Base-by-base conservation (phyloP, 2,888 invertebrate species). In the Drosophila conformis region DNA sequence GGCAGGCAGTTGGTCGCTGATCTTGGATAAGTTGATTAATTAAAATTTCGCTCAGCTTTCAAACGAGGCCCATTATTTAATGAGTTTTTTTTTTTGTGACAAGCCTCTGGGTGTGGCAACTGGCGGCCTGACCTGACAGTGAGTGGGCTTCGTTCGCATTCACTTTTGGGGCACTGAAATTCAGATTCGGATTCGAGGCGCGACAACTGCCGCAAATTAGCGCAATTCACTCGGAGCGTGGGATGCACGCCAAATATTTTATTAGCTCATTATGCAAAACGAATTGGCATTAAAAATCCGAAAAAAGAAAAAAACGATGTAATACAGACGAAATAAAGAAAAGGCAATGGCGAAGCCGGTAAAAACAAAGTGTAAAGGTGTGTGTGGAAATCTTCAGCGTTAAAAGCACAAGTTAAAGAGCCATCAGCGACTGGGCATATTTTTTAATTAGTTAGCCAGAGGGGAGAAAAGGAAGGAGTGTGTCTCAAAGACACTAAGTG, bases 191-290 rank as follows among this genome's bases (percentile, higher is more conserved):
- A 80, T 79, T 73, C 76, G 80, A 88, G 90, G 89, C 86, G 90
- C 89, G 90, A 90, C 87, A 87, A 88, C 87, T 88, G 90, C 90
- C 90, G 69, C 87, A 90, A 90, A 87, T 90, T 90, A 88, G 80
- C 88, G 86, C 71, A 82, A 76, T 76, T 76, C 77, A 71, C 73
- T 56, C 68, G 74, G 60, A 73, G 89, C 87, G 87, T 89, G 90
- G 87, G 88, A 90, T 89, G 90, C 86, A 90, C 82, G 84, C 90
- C 82, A 90, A 90, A 84, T 87, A 84, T 83, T 89, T 90, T 87
- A 89, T 90, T 84, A 78, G 83, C 89, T 89, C 90, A 89, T 89
- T 89, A 89, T 90, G 90, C 84, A 90, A 89, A 89, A 67, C 75
- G 83, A 90, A 78, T 81, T 73, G 81, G 70, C 71, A 73, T 73